Conservation (phyloP, 2,113 vertebrate genomes). For the Typhlomys cinereus region DNA sequence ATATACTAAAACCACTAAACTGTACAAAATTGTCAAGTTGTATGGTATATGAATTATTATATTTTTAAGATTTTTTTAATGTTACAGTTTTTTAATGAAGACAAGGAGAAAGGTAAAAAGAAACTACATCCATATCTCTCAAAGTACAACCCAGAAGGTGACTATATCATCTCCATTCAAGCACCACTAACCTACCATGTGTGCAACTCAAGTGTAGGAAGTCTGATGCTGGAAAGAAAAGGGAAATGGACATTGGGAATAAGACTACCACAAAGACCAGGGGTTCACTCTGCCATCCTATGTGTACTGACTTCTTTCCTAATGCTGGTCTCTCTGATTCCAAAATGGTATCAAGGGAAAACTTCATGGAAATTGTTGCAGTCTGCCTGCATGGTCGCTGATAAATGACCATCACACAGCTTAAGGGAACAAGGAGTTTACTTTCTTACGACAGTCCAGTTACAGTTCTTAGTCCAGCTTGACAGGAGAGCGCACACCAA, state of each 20-base stretch:
- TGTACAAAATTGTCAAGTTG: neutral
- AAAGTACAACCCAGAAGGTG: neutral
- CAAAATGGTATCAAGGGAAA: neutral
- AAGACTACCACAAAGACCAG: neutral
- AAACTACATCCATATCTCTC: neutral
- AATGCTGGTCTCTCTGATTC: neutral
- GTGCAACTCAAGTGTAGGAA: conserved; percentile 21
- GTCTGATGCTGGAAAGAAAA: neutral
- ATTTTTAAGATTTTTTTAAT: neutral
- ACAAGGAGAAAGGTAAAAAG: neutral
- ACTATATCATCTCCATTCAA: neutral
- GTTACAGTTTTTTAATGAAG: too few species aligned
- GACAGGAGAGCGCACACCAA: too few species aligned
- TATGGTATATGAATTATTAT: neutral
- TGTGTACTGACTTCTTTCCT: neutral
- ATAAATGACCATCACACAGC: too few species aligned
- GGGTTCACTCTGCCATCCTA: neutral
- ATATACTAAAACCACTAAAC: neutral
- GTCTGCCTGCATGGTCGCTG: too few species aligned
- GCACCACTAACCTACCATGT: neutral
- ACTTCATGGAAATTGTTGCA: too few species aligned
- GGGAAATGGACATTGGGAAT: neutral
- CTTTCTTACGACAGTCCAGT: too few species aligned
- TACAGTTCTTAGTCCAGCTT: too few species aligned
- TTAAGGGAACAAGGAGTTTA: too few species aligned